phyloP scores from a whole-genome alignment of 1,140 invertebrate genomes.

The Papilio machaon region DNA sequence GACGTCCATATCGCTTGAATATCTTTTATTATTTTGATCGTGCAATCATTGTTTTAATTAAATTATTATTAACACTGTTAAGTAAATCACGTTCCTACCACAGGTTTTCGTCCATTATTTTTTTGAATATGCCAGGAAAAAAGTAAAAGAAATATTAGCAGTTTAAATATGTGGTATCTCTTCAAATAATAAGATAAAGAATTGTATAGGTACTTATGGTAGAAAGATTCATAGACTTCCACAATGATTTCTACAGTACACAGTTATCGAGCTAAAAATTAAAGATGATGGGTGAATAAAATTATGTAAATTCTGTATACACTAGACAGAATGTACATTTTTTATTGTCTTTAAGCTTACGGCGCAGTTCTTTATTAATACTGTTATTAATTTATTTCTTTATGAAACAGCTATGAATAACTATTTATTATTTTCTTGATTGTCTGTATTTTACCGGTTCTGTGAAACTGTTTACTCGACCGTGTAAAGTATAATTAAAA shows the following conservation, averaged over 20 bases:
- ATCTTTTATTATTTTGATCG: neutral
- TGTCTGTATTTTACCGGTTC: neutral
- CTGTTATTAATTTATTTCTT: neutral
- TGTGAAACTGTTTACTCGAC: conserved; percentile 8
- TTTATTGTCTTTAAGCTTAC: neutral
- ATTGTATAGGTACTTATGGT: neutral
- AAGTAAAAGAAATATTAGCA: too few relatives aligned
- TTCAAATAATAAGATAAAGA: too few relatives aligned
- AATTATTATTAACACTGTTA: neutral
- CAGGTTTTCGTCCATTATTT: neutral
- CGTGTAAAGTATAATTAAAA: conserved; percentile 2
- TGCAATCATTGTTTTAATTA: neutral
- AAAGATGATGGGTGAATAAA: neutral
- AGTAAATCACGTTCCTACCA: neutral
- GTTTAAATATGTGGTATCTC: too few relatives aligned
- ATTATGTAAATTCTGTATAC: neutral
- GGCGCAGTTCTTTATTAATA: neutral
- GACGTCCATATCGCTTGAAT: neutral
- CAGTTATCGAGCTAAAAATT: neutral
- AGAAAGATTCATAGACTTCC: neutral
- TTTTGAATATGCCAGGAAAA: too few relatives aligned
- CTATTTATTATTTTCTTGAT: neutral
- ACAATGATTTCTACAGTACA: neutral
- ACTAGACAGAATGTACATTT: neutral
- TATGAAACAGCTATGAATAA: neutral